These are phyloP conservation scores for Druon quercuslanigerum DNA, from an alignment of 1,140 invertebrate genomes.

Conservation along the genomic window DNA sequence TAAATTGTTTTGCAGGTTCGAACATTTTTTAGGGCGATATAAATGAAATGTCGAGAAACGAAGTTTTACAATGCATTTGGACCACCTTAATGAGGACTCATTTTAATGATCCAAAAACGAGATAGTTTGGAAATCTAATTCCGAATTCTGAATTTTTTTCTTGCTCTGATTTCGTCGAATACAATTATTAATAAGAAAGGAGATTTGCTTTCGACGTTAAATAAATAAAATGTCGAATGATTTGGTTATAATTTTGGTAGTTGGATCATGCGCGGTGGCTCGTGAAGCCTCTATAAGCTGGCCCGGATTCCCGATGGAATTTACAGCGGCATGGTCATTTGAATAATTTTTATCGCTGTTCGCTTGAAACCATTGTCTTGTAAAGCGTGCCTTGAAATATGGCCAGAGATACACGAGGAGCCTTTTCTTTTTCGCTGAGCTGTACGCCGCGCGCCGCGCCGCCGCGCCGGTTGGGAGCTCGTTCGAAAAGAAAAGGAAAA, in stretches of 20 bases:
- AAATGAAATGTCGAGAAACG: too few species aligned
- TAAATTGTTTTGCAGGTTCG: too few species aligned
- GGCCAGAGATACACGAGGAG: conserved; percentile 61
- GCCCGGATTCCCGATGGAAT: conserved; percentile 54
- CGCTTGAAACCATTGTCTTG: conserved; percentile 69
- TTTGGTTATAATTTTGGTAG: neutral
- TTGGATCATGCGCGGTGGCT: conserved; percentile 3
- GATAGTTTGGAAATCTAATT: too few species aligned
- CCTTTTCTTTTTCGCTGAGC: conserved; percentile 40
- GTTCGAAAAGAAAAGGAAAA: neutral
- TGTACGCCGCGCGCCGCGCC: neutral
- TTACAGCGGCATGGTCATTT: conserved; percentile 61
- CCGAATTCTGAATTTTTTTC: too few species aligned
- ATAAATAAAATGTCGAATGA: too few species aligned
- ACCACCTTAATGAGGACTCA: too few species aligned
- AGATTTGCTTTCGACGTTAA: too few species aligned
- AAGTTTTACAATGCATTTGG: too few species aligned
- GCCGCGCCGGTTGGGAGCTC: neutral
- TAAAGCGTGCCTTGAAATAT: conserved; percentile 66
- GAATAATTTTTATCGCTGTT: conserved; percentile 68
- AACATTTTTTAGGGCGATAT: too few species aligned
- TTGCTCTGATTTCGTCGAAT: too few species aligned
- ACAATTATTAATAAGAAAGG: too few species aligned
- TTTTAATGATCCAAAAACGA: too few species aligned
- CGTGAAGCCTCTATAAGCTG: conserved; percentile 34